phyloP scores from a whole-genome alignment of 1,140 invertebrate genomes.

The Zophobas morio region DNA sequence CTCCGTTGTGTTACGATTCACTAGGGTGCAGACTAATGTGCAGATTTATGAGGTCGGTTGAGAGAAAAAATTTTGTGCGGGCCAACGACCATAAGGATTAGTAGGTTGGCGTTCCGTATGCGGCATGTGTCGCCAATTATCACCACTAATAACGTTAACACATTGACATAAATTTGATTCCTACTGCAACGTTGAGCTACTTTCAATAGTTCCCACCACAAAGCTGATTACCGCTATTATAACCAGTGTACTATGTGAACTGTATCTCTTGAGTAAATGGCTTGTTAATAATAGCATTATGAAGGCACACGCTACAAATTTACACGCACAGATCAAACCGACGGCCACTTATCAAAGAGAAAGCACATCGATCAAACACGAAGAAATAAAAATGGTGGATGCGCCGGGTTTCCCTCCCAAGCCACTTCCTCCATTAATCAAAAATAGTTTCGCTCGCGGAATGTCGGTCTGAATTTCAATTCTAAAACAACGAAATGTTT shows the following conservation, averaged over 20 bases:
- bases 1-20: slow-evolving; percentile 22
- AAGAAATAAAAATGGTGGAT: neutral
- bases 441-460: neutral
- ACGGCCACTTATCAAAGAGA: neutral
- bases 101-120: no score
- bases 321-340: no score
- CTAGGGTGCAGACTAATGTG: slow-evolving; percentile 18
- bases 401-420: no score
- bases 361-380: neutral
- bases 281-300: slow-evolving; percentile 17
- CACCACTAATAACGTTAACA: no score
- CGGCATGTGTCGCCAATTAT: no score
- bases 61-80: slow-evolving; percentile 3
- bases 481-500: no score
- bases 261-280: slow-evolving; percentile 7
- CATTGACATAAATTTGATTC: neutral
- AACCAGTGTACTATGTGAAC: neutral
- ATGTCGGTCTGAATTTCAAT: no score
- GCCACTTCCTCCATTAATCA: neutral
- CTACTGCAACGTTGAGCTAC: neutral
- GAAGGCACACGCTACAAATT: neutral
- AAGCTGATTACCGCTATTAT: slow-evolving; percentile 24
- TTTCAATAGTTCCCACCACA: slow-evolving; percentile 7
- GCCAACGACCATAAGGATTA: no score
- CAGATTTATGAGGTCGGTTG: neutral